Evolutionary conservation across 1,140 invertebrate species (phyloP).

Genomic region (Formica exsecta): DNA sequence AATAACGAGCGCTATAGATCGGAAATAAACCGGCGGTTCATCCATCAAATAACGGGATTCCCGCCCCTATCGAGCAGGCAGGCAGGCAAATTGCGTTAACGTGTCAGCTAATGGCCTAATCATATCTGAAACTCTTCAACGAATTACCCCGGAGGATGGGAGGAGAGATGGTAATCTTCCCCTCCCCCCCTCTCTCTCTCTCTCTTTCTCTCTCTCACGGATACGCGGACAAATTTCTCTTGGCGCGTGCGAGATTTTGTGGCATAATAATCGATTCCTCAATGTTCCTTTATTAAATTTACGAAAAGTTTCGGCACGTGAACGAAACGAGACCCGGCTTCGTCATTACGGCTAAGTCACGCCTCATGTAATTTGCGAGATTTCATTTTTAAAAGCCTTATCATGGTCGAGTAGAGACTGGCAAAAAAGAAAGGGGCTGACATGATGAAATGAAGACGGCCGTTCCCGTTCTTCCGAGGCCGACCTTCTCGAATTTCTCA

Average conservation of each 20-base stretch:
- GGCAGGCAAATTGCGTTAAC: conserved; percentile 72
- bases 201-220: neutral
- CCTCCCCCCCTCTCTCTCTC: neutral
- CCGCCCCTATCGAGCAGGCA: conserved; percentile 32
- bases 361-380: conserved; percentile 30
- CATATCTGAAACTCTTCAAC: conserved; percentile 72
- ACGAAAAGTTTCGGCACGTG: conserved; percentile 9
- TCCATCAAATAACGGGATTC: conserved; percentile 75
- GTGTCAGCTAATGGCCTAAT: conserved; percentile 74
- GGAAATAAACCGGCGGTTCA: conserved; percentile 55
- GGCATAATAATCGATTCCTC: conserved; percentile 37
- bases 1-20: conserved; percentile 4
- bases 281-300: neutral
- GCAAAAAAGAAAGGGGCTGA: too few species aligned
- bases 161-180: neutral
- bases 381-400: conserved; percentile 34
- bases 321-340: neutral
- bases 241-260: neutral
- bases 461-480: neutral
- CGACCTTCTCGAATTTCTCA: neutral
- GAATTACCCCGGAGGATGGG: conserved; percentile 42
- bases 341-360: neutral
- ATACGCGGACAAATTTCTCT: conserved; percentile 7
- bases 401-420: neutral
- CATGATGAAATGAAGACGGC: neutral